Percentiles rank a stretch among this genome's conserved stretches.
Conservation (phyloP, 1,140 invertebrate species). For the Cecropterus lyciades region DNA sequence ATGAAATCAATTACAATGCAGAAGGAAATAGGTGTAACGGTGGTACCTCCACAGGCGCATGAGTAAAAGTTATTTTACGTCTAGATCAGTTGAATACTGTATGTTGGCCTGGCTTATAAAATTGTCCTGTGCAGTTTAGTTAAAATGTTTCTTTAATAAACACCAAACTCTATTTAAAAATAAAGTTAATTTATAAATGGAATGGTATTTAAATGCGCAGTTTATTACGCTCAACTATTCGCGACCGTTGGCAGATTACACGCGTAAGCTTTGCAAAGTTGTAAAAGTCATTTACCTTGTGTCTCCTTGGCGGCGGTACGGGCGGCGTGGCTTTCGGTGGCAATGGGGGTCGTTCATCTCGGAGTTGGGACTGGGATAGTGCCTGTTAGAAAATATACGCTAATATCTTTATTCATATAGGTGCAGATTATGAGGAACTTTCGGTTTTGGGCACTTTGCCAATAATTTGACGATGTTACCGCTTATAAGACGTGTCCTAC, state of each 20-base stretch:
- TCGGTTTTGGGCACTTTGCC: constrained; percentile 39
- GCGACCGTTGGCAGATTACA: neutral
- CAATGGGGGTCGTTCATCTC: constrained; percentile 88
- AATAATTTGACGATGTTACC: constrained; percentile 47
- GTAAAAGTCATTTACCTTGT: constrained; percentile 84
- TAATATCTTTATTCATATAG: too few relatives aligned
- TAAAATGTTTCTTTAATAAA: neutral
- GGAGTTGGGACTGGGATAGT: constrained; percentile 57
- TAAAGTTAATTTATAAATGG: constrained; percentile 13
- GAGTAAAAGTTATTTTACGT: too few relatives aligned
- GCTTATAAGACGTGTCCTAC: constrained; percentile 38
- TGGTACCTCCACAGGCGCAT: too few relatives aligned
- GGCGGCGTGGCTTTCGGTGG: constrained; percentile 93
- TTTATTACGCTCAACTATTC: constrained; percentile 3
- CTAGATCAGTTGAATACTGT: too few relatives aligned
- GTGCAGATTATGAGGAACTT: constrained; percentile 35
- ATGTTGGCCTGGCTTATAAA: too few relatives aligned
- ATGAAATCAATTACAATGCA: too few relatives aligned
- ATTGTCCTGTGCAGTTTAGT: neutral
- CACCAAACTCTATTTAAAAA: constrained; percentile 2
- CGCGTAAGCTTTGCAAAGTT: constrained; percentile 2
- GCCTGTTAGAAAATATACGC: constrained; percentile 46
- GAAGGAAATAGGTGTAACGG: too few relatives aligned
- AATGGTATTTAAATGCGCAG: constrained; percentile 12
- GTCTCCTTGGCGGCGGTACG: constrained; percentile 93